A percentile compares a stretch with the other conserved stretches of the same genome.
Evolutionary conservation across 2,888 invertebrate genomes (phyloP).

Genomic region (Sericinus montela): DNA sequence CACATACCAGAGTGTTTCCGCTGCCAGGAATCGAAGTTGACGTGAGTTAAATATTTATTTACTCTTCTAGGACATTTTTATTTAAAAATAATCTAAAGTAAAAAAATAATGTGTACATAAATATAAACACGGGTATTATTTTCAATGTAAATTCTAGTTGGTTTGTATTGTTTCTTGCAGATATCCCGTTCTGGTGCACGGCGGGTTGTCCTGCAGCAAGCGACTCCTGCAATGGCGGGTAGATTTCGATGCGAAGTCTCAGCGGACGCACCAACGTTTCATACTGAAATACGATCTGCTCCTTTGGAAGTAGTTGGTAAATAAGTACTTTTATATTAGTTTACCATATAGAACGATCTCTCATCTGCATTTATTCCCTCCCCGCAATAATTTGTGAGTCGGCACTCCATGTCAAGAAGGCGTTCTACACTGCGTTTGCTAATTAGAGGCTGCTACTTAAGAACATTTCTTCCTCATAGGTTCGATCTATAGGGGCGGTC

Average conservation of each 20-base stretch:
- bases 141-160: too few relatives aligned
- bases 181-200: constrained; percentile 81
- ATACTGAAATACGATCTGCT: constrained; percentile 82
- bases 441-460: too few relatives aligned
- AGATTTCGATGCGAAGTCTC: constrained; percentile 88
- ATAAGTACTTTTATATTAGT: constrained; percentile 31
- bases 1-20: constrained; percentile 85
- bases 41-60: constrained; percentile 81
- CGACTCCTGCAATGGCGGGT: constrained; percentile 84
- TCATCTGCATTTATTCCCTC: too few relatives aligned
- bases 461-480: too few relatives aligned
- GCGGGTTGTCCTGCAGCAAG: constrained; percentile 83
- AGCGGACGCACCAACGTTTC: constrained; percentile 85
- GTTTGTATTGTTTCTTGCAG: constrained; percentile 32
- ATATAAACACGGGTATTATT: too few relatives aligned
- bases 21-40: constrained; percentile 85
- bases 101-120: too few relatives aligned
- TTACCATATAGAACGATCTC: background rate
- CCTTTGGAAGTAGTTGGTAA: constrained; percentile 87
- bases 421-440: too few relatives aligned
- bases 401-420: too few relatives aligned
- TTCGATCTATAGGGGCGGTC: too few relatives aligned
- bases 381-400: too few relatives aligned
- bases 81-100: too few relatives aligned
- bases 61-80: too few relatives aligned